A percentile compares a stretch with the other conserved stretches of the same genome.
phyloP scores from a whole-genome alignment of 2,888 invertebrate genomes.

The Lymantria dispar region DNA sequence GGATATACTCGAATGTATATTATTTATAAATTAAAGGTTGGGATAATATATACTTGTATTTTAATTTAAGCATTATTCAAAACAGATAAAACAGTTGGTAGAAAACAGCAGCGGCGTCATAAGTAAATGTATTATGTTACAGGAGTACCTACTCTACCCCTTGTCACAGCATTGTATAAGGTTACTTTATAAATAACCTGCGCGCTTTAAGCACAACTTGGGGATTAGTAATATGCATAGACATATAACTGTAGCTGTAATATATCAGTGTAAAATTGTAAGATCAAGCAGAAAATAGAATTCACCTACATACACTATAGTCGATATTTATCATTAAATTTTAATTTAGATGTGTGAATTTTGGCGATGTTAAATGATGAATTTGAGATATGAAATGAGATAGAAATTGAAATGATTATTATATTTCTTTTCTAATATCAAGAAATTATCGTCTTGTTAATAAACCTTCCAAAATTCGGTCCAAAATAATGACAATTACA shows the following conservation, averaged over 20 bases:
- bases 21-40: slow-evolving; percentile 6
- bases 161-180: slow-evolving; percentile 49
- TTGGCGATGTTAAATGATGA: too few species aligned
- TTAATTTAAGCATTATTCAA: slow-evolving; percentile 17
- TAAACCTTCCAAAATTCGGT: too few species aligned
- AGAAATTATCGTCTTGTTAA: too few species aligned
- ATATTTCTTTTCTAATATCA: too few species aligned
- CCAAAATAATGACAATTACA: too few species aligned
- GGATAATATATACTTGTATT: slow-evolving; percentile 10
- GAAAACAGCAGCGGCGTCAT: slow-evolving; percentile 29
- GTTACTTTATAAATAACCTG: slow-evolving; percentile 72
- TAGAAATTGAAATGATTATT: too few species aligned
- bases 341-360: too few species aligned
- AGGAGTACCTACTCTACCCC: slow-evolving; percentile 47
- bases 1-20: too few species aligned
- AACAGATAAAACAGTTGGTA: slow-evolving; percentile 38
- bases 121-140: slow-evolving; percentile 51
- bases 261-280: slow-evolving; percentile 6
- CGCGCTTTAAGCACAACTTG: slow-evolving; percentile 51
- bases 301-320: too few species aligned
- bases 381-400: too few species aligned
- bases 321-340: too few species aligned
- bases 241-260: not conserved
- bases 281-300: too few species aligned
- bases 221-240: slow-evolving; percentile 21